phyloP scores from a whole-genome alignment of 2,797 vertebrate species.

The Danio jaintianensis region DNA sequence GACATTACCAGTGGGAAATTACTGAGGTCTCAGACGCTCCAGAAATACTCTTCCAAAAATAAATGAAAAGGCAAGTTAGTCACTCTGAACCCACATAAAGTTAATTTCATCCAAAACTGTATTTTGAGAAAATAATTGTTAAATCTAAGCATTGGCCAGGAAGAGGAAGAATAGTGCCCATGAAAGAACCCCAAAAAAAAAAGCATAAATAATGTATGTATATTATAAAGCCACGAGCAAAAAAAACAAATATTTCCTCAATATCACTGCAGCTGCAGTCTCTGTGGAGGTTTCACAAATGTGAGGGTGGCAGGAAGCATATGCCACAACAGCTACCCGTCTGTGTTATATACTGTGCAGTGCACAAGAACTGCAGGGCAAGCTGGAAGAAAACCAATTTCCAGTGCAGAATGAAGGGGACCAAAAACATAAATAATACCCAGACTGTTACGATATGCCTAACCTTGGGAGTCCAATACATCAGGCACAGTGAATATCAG shows the following conservation, averaged over 20 bases:
- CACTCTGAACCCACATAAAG: constrained; percentile 11
- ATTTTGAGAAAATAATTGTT: neutral
- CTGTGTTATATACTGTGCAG: constrained; percentile 21
- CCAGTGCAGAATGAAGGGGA: constrained; percentile 23
- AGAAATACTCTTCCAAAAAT: constrained; percentile 26
- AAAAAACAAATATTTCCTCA: neutral
- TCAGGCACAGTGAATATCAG: constrained; percentile 27
- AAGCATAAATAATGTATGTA: neutral
- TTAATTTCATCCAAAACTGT: neutral
- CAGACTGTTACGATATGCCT: constrained; percentile 29
- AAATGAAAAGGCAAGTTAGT: constrained; percentile 21
- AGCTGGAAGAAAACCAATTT: constrained; percentile 24
- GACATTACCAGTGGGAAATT: constrained; percentile 27
- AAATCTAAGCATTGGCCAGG: neutral
- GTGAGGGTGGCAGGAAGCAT: constrained; percentile 32
- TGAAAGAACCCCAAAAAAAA: neutral
- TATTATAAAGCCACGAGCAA: neutral
- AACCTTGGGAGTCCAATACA: constrained; percentile 31
- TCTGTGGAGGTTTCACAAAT: constrained; percentile 9
- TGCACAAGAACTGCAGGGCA: constrained; percentile 15
- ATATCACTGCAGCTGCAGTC: neutral
- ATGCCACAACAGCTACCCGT: constrained; percentile 29
- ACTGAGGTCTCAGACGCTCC: neutral
- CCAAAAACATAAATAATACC: constrained; percentile 41
- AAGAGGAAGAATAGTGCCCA: neutral